These are phyloP conservation scores for Lasiommata megera DNA, from an alignment of 2,888 invertebrate species.

Conservation along the genomic window DNA sequence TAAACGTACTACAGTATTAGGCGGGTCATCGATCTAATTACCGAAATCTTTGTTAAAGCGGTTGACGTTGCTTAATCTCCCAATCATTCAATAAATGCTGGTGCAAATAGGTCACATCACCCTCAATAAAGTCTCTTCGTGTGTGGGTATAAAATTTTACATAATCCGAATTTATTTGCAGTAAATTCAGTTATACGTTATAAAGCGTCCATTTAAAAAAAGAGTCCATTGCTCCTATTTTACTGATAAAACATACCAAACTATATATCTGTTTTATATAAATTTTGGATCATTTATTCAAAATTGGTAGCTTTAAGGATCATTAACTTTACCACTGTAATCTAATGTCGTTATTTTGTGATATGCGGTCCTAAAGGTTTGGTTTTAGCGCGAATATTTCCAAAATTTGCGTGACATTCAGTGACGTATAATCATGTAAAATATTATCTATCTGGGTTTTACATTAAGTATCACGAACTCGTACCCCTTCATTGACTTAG, in stretches of 20 bases:
- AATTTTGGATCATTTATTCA: conserved; percentile 10
- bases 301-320: conserved; percentile 15
- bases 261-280: not conserved
- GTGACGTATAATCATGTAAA: not conserved
- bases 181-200: conserved; percentile 14
- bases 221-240: conserved; percentile 1
- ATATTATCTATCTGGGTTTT: not conserved
- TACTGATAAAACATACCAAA: conserved; percentile 6
- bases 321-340: conserved; percentile 18
- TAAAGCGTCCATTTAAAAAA: conserved; percentile 10
- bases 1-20: not conserved
- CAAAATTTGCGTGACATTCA: conserved; percentile 14
- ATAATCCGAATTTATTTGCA: conserved; percentile 17
- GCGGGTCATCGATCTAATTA: not conserved
- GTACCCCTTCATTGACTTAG: too few relatives aligned
- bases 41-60: conserved; percentile 3
- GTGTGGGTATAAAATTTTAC: conserved; percentile 15
- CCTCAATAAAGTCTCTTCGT: conserved; percentile 11
- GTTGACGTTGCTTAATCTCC: conserved; percentile 4
- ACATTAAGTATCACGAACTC: not conserved
- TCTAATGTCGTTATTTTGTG: conserved; percentile 19
- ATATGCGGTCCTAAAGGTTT: conserved; percentile 12
- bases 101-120: conserved; percentile 13
- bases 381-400: conserved; percentile 17
- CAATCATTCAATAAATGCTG: conserved; percentile 7